Percentiles rank a stretch among this genome's conserved stretches.
Conservation (phyloP, 2,888 invertebrate species). For the Phanerotoma sp. region DNA sequence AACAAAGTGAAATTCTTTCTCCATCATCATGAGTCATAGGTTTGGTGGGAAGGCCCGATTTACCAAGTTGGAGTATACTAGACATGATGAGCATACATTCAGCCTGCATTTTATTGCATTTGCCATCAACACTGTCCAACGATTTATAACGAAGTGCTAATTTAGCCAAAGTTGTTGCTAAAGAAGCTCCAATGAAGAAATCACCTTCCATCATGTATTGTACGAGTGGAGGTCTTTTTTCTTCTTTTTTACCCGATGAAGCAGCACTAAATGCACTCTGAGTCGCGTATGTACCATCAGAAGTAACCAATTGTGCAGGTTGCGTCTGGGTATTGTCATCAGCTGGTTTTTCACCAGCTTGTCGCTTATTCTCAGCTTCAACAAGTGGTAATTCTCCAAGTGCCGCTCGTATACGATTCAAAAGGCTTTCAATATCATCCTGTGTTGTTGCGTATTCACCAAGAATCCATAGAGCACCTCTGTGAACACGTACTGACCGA, state of each 20-base stretch:
- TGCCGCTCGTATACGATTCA: constrained; percentile 72
- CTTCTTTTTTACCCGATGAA: constrained; percentile 64
- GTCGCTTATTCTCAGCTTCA: constrained; percentile 69
- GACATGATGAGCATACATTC: constrained; percentile 89
- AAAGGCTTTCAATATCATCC: constrained; percentile 77
- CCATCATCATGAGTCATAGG: constrained; percentile 95
- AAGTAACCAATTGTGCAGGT: constrained; percentile 81
- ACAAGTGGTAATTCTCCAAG: constrained; percentile 64
- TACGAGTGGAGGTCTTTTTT: constrained; percentile 76
- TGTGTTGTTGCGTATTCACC: constrained; percentile 89
- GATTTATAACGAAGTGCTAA: constrained; percentile 67
- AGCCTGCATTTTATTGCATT: constrained; percentile 66
- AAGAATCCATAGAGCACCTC: constrained; percentile 95
- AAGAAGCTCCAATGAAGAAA: constrained; percentile 91
- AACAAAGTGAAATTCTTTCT: constrained; percentile 83
- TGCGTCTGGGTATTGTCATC: constrained; percentile 53
- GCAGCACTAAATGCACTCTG: constrained; percentile 94
- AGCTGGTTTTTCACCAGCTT: constrained; percentile 69
- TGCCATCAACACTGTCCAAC: constrained; percentile 44
- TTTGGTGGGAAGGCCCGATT: constrained; percentile 64
- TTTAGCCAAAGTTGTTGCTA: constrained; percentile 90
- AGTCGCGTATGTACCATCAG: constrained; percentile 98
- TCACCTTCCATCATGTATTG: constrained; percentile 92
- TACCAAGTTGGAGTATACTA: constrained; percentile 80
- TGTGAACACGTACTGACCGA: constrained; percentile 87